phyloP scores from a whole-genome alignment of 1,140 invertebrate genomes.

The Pachyrhynchus sulphureomaculatus region DNA sequence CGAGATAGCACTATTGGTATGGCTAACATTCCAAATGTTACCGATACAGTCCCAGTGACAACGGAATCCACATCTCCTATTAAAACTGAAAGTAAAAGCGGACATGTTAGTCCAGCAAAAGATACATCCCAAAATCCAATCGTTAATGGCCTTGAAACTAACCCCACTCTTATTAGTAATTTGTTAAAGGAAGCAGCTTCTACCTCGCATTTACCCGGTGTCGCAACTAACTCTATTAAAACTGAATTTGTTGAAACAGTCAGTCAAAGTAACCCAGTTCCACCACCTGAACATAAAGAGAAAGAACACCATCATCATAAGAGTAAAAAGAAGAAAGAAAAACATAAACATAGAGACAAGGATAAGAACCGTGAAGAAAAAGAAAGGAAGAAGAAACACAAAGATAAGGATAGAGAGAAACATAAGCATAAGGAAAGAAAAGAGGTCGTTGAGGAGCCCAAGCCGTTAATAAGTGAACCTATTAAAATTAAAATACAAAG shows the following conservation, averaged over 20 bases:
- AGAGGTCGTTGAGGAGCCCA: slow-evolving; percentile 61
- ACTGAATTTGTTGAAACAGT: background rate
- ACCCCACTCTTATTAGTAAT: slow-evolving; percentile 47
- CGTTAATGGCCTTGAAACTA: slow-evolving; percentile 49
- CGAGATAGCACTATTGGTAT: slow-evolving; percentile 46
- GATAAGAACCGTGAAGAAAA: slow-evolving; percentile 51
- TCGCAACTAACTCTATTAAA: slow-evolving; percentile 24
- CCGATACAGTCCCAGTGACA: slow-evolving; percentile 36
- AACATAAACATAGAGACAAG: slow-evolving; percentile 65
- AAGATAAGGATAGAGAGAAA: slow-evolving; percentile 59
- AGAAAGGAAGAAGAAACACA: slow-evolving; percentile 64
- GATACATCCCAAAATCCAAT: slow-evolving; percentile 23
- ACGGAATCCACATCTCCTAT: slow-evolving; percentile 40
- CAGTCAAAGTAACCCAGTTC: background rate
- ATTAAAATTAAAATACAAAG: slow-evolving; percentile 70
- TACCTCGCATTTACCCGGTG: slow-evolving; percentile 36
- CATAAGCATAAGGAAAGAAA: slow-evolving; percentile 56
- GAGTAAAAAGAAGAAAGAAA: slow-evolving; percentile 65
- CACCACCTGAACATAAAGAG: slow-evolving; percentile 45
- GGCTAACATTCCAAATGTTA: slow-evolving; percentile 37
- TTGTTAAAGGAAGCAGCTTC: slow-evolving; percentile 46
- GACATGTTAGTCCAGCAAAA: background rate
- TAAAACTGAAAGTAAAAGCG: slow-evolving; percentile 7
- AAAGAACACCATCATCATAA: slow-evolving; percentile 56
- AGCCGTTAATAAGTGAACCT: slow-evolving; percentile 53